These are phyloP conservation scores for Syrrhaptes paradoxus DNA, from an alignment of 2,113 vertebrate genomes.

Conservation along the genomic window DNA sequence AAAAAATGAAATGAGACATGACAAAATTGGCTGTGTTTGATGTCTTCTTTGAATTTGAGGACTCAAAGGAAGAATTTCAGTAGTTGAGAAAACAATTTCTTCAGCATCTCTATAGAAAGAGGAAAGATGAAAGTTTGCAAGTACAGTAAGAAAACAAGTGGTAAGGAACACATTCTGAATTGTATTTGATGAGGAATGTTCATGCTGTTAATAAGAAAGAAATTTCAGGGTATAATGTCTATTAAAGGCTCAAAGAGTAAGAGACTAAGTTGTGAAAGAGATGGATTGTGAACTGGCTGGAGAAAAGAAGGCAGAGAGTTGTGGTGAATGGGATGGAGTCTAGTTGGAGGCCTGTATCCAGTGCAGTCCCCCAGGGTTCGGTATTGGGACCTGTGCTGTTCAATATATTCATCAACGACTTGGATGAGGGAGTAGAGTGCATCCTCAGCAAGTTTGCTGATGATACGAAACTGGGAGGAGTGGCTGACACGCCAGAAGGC, in stretches of 20 bases:
- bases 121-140: conserved; percentile 29
- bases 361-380: no score
- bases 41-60: conserved; percentile 9
- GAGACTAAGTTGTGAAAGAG: conserved; percentile 25
- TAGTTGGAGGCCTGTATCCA: no score
- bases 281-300: no score
- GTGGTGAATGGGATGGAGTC: no score
- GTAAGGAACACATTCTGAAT: background rate
- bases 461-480: no score
- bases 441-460: no score
- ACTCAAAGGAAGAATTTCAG: background rate
- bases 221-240: background rate
- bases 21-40: background rate
- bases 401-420: no score
- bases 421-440: no score
- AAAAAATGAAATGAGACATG: background rate
- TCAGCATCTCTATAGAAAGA: background rate
- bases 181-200: conserved; percentile 17
- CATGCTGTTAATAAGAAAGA: conserved; percentile 19
- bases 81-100: background rate
- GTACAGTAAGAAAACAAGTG: conserved; percentile 28
- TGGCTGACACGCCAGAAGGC: no score
- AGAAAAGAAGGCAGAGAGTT: no score
- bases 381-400: no score
- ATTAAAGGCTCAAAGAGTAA: conserved; percentile 56